Percentiles rank a stretch among this genome's conserved stretches.
Evolutionary conservation across 1,140 invertebrate species (phyloP).

Genomic region (Ylistrum balloti): DNA sequence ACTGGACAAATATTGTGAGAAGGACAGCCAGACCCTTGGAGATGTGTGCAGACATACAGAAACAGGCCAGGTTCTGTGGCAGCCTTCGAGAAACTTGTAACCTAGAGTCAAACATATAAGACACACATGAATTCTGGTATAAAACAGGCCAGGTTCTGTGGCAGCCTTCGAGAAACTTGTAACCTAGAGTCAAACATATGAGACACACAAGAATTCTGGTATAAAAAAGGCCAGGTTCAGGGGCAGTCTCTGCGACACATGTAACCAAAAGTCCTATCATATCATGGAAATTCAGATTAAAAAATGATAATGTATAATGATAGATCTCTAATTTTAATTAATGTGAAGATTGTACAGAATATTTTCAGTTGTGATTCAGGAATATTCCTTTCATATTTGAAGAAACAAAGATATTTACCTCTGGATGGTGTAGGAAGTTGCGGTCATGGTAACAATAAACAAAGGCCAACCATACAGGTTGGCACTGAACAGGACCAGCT

Average conservation of each 20-base stretch:
- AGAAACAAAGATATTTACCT: slow-evolving; percentile 53
- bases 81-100: slow-evolving; percentile 65
- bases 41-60: slow-evolving; percentile 60
- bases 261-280: slow-evolving; percentile 61
- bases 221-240: slow-evolving; percentile 53
- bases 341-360: no score
- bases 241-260: slow-evolving; percentile 64
- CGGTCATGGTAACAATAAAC: slow-evolving; percentile 62
- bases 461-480: slow-evolving; percentile 65
- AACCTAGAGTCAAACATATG: slow-evolving; percentile 54
- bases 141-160: slow-evolving; percentile 55
- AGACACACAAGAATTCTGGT: no score
- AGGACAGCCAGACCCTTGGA: slow-evolving; percentile 53
- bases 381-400: background rate
- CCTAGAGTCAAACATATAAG: slow-evolving; percentile 47
- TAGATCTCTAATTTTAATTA: no score
- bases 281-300: no score
- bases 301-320: no score
- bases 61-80: slow-evolving; percentile 54
- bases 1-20: slow-evolving; percentile 46
- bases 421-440: slow-evolving; percentile 68
- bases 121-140: no score
- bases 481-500: slow-evolving; percentile 66
- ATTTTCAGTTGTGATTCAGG: no score
- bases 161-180: slow-evolving; percentile 63